Evolutionary conservation across 2,888 invertebrate species (phyloP).

Genomic region (Caenorhabditis macrosperma): DNA sequence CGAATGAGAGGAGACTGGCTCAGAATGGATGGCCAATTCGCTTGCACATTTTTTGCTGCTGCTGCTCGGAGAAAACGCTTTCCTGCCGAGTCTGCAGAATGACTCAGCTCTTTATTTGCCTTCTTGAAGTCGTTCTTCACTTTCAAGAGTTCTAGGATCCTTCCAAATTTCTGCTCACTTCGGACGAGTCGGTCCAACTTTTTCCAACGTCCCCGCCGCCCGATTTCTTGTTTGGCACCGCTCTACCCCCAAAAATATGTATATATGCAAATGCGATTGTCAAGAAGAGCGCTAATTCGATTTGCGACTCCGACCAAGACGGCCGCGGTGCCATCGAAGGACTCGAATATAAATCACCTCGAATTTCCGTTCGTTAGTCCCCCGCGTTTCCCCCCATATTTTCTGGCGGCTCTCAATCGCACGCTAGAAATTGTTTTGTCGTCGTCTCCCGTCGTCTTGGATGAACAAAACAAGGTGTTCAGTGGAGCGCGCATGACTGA

Average conservation of each 20-base stretch:
- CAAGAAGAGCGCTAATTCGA: slow-evolving; percentile 42
- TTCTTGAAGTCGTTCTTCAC: too few species aligned
- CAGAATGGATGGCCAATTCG: neutral
- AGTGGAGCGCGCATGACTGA: slow-evolving; percentile 24
- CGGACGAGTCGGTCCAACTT: too few species aligned
- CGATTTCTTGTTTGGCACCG: neutral
- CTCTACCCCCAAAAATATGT: slow-evolving; percentile 16
- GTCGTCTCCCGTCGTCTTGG: neutral
- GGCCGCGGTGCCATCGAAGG: neutral
- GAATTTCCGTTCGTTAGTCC: slow-evolving; percentile 18
- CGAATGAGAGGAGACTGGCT: neutral
- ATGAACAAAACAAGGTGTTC: slow-evolving; percentile 25
- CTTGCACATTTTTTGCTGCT: neutral
- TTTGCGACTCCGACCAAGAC: slow-evolving; percentile 22
- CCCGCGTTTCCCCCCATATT: neutral
- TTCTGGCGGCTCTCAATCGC: neutral
- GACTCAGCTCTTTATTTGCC: too few species aligned
- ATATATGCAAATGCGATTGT: slow-evolving; percentile 54
- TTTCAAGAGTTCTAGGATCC: too few species aligned
- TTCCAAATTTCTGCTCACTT: too few species aligned
- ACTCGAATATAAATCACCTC: slow-evolving; percentile 5
- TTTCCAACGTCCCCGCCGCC: too few species aligned
- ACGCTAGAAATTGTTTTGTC: neutral
- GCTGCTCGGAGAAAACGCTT: neutral
- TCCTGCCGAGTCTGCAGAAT: too few species aligned